Base-by-base conservation (phyloP, 2,797 vertebrate species). In the Pseudomugil gertrudae region DNA sequence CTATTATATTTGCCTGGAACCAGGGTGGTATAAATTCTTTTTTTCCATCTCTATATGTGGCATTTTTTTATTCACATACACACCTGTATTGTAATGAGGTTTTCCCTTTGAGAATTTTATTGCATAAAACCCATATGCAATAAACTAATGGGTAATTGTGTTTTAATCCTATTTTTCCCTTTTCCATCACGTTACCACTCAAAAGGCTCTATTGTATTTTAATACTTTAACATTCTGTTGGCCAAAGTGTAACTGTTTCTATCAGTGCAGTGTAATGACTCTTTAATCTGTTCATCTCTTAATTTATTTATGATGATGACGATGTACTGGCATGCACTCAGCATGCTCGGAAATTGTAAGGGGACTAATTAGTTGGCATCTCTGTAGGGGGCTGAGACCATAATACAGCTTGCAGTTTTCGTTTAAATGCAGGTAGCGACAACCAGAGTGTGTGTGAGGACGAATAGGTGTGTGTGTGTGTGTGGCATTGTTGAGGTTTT, bases 251-350 rank as follows among this genome's bases (percentile, higher is more conserved):
- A 56, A 62, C 21, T 60, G 61, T 77, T 84, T 64, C 79, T 84
- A 71, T 88, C 76, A 84, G 68, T 33, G 57, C 36, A 17, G 50
- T 64, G 63, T 87, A 86, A 90, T 85, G 78, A 83, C 66, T 83
- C 84, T 84, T 79, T 88, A 84, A 88, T 88, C 70, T 82, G 32
- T 85, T 89, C 81, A 89, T 91, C 86, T 87, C 82, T 88, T 92
- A 45, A 89, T 91, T 90, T 91, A 90, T 92, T 92, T 84, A 90
- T 90, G 79, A 89, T 80, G 72, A 91, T 87, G 81, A 88, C 86
- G 70, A 84, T 82, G 80, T 79, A 66, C 71, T 83, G 78, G 64
- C 78, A 77, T 76, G 69, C 48, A 58, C 81, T 64, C 78, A 86
- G 83, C 87, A 86, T 85, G 79, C 80, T 81, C 57, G 45, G 38